Evolutionary conservation across 2,797 vertebrate species (phyloP).

Genomic region (Cichlasoma orientale): DNA sequence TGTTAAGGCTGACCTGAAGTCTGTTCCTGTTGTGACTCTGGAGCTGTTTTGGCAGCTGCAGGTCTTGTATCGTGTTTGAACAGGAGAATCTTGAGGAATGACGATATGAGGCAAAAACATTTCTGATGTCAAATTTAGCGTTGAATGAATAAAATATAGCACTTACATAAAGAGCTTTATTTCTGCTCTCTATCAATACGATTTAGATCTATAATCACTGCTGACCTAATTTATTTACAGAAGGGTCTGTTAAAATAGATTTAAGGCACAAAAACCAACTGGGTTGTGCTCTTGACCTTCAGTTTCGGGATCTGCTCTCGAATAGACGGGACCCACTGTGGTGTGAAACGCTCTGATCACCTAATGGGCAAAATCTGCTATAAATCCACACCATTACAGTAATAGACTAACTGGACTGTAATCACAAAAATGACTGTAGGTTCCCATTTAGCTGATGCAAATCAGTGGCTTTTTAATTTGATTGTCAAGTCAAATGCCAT

Average conservation of each 20-base stretch:
- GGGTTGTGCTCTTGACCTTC: slow-evolving; percentile 32
- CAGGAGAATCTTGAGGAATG: not conserved
- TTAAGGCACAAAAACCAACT: not conserved
- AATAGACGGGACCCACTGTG: slow-evolving; percentile 17
- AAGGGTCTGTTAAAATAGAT: not conserved
- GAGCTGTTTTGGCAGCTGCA: not conserved
- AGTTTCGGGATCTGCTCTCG: slow-evolving; percentile 35
- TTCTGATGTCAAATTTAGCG: not conserved
- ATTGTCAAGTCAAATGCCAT: slow-evolving; percentile 44
- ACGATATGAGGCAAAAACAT: not conserved
- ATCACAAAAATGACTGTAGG: slow-evolving; percentile 44
- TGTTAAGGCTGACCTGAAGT: not conserved
- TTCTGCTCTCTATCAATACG: not conserved
- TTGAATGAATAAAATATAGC: not conserved
- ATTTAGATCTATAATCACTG: not conserved
- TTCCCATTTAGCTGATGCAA: slow-evolving; percentile 50
- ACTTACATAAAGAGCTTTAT: not conserved
- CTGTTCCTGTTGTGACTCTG: not conserved
- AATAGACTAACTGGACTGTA: slow-evolving; percentile 46
- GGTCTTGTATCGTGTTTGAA: not conserved
- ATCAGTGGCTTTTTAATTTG: slow-evolving; percentile 40
- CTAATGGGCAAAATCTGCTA: slow-evolving; percentile 48
- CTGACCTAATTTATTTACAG: slow-evolving; percentile 7
- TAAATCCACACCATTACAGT: slow-evolving; percentile 66
- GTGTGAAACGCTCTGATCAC: slow-evolving; percentile 46